Percentiles rank a stretch among this genome's conserved stretches.
Evolutionary conservation across 2,888 invertebrate genomes (phyloP).

Genomic region (Phaonia tiefii): DNA sequence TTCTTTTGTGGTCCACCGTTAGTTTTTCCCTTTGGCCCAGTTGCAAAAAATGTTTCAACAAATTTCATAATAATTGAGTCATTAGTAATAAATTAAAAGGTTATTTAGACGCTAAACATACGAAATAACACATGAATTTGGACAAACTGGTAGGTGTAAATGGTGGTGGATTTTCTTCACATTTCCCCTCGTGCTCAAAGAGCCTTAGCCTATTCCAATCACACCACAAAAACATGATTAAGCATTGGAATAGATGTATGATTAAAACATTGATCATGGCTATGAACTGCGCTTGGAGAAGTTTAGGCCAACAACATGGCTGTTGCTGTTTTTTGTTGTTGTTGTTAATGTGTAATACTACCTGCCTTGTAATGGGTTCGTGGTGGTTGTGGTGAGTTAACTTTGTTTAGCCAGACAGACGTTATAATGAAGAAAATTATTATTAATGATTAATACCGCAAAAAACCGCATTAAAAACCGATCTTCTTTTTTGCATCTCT

Average conservation of each 20-base stretch:
- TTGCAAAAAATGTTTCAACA: background rate
- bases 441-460: slow-evolving; percentile 62
- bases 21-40: background rate
- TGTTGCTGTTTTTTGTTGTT: background rate
- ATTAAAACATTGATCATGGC: slow-evolving; percentile 14
- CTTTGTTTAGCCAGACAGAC: background rate
- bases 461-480: slow-evolving; percentile 47
- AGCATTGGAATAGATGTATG: background rate
- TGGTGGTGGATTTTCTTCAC: background rate
- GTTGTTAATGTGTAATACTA: no score
- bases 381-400: slow-evolving; percentile 13
- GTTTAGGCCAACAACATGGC: background rate
- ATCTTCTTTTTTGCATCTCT: background rate
- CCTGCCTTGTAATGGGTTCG: background rate
- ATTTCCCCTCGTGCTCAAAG: background rate
- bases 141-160: slow-evolving; percentile 32
- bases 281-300: slow-evolving; percentile 7
- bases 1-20: background rate
- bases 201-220: background rate
- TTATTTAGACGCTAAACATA: background rate
- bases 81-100: slow-evolving; percentile 41
- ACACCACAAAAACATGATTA: slow-evolving; percentile 6
- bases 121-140: background rate
- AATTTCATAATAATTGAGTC: slow-evolving; percentile 33
- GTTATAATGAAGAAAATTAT: slow-evolving; percentile 43